Evolutionary conservation across 2,113 vertebrate species (phyloP).

Genomic region (Ictalurus punctatus): DNA sequence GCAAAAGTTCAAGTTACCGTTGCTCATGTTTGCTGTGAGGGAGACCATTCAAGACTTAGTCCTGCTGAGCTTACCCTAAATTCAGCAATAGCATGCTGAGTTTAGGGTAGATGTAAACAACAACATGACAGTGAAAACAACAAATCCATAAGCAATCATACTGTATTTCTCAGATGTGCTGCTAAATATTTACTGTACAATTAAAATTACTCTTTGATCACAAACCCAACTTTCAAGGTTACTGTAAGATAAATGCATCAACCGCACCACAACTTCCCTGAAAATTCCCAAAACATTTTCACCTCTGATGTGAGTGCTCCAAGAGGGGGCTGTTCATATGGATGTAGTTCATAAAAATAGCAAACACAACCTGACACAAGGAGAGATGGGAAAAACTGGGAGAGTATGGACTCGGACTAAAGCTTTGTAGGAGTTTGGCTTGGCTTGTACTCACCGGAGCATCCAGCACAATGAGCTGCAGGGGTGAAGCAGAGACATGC

Average conservation of each 20-base stretch:
- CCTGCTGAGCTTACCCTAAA: no score
- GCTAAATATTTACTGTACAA: no score
- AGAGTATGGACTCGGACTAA: neutral
- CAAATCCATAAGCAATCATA: neutral
- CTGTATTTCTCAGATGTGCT: no score
- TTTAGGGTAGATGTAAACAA: no score
- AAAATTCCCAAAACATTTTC: neutral
- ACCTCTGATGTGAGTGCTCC: neutral
- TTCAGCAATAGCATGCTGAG: no score
- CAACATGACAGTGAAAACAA: neutral
- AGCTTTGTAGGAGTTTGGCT: slow-evolving; percentile 46
- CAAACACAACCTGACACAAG: no score
- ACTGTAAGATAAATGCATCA: neutral
- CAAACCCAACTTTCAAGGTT: neutral
- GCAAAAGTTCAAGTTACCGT: no score
- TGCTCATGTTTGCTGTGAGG: no score
- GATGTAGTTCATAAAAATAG: neutral
- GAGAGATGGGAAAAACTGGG: neutral
- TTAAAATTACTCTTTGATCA: neutral
- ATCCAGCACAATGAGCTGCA: slow-evolving; percentile 91
- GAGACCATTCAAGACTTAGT: no score
- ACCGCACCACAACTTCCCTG: neutral
- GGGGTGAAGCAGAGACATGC: slow-evolving; percentile 70
- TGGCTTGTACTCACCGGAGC: slow-evolving; percentile 85
- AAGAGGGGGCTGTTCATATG: neutral